These are phyloP conservation scores for Echinarachnius parma DNA, from an alignment of 53 echinoderm and acorn worm species.

Conservation along the genomic window DNA sequence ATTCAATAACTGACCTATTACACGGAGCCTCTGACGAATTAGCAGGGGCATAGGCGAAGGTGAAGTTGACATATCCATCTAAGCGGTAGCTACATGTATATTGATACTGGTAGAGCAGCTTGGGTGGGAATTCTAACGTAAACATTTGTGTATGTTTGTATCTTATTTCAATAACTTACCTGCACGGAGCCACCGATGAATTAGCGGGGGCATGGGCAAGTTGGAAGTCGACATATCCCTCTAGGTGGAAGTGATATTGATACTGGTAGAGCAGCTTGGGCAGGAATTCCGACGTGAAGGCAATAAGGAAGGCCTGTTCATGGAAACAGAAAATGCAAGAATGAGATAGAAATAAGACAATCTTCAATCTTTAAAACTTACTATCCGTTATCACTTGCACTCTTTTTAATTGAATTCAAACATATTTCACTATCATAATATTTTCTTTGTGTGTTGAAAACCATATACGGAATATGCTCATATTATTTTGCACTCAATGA, in stretches of 20 bases:
- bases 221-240: constrained; percentile 79
- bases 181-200: constrained; percentile 65
- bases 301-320: constrained; percentile 84
- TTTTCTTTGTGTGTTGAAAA: no score
- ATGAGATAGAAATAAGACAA: neutral
- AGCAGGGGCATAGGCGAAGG: constrained; percentile 64
- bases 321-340: neutral
- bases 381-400: no score
- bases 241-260: constrained; percentile 53
- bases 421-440: no score
- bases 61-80: constrained; percentile 78
- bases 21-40: constrained; percentile 62
- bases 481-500: no score
- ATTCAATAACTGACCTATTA: no score
- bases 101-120: constrained; percentile 76
- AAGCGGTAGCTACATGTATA: constrained; percentile 52
- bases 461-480: no score
- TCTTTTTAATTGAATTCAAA: no score
- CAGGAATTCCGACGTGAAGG: constrained; percentile 92
- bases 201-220: constrained; percentile 66
- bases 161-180: no score
- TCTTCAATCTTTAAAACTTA: no score
- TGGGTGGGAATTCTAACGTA: constrained; percentile 82
- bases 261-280: constrained; percentile 79
- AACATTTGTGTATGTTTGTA: no score